phyloP scores from a whole-genome alignment of 2,113 vertebrate genomes.

The Dipodomys merriami region DNA sequence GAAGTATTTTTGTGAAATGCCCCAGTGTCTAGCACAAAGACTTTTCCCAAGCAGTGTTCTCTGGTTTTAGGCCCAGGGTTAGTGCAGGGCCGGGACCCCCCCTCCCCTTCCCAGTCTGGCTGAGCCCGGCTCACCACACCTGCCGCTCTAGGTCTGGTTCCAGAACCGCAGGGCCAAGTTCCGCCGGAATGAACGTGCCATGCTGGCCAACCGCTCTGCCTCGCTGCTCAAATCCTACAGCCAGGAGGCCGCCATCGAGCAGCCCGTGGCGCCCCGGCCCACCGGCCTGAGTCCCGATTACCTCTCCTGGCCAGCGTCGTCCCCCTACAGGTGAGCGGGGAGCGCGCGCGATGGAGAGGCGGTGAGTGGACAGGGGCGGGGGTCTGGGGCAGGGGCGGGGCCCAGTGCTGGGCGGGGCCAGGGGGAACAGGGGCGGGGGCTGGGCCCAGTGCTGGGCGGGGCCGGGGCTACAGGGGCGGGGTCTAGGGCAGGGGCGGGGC shows the following conservation, averaged over 20 bases:
- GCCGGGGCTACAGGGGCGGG: no score
- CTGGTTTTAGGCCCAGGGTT: not conserved
- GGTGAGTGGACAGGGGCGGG: no score
- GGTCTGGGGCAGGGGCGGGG: no score
- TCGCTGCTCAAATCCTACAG: slow-evolving; percentile 89
- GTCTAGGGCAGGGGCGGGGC: no score
- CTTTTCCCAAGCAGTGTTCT: no score
- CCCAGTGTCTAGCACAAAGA: not conserved
- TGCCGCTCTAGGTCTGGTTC: slow-evolving; percentile 87
- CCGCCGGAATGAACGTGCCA: slow-evolving; percentile 88
- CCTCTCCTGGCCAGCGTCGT: slow-evolving; percentile 87
- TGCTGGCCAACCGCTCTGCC: slow-evolving; percentile 88
- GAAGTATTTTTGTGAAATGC: not conserved
- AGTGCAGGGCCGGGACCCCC: not conserved
- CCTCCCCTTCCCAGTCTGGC: fast-evolving
- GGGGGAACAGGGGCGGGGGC: no score
- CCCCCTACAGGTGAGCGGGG: slow-evolving; percentile 86
- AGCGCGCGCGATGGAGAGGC: not conserved
- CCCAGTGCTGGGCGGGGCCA: no score
- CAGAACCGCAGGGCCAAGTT: slow-evolving; percentile 92
- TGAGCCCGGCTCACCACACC: fast-evolving
- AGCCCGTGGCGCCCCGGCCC: slow-evolving; percentile 87
- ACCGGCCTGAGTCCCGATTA: slow-evolving; percentile 86
- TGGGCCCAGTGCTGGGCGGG: no score
- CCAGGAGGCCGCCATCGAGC: slow-evolving; percentile 88